Conservation (phyloP, 2,888 invertebrate species). For the Pseudococcus viburni region DNA sequence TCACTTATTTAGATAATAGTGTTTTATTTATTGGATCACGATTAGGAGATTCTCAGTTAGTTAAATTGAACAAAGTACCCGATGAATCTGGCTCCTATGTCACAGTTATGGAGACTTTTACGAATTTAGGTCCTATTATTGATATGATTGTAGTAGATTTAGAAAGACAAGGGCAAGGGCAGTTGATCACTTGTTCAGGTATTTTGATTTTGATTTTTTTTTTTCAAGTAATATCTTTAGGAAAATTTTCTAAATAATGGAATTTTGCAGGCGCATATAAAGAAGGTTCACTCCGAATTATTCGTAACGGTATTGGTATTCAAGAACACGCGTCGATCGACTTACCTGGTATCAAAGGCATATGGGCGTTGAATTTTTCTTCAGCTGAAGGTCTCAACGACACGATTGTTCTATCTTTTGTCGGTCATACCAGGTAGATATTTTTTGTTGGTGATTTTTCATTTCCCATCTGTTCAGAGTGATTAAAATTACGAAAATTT, state of each 20-base stretch:
- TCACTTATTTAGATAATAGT: conserved; percentile 98
- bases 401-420: conserved; percentile 93
- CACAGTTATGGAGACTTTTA: conserved; percentile 94
- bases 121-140: conserved; percentile 96
- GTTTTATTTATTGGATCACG: conserved; percentile 97
- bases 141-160: conserved; percentile 98
- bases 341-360: conserved; percentile 95
- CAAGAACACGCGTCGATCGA: conserved; percentile 98
- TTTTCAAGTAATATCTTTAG: not conserved
- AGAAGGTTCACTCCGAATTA: conserved; percentile 96
- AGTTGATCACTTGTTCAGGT: conserved; percentile 97
- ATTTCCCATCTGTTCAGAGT: not conserved
- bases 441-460: not conserved
- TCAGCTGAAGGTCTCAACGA: conserved; percentile 79
- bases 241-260: not conserved
- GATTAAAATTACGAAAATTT: conserved; percentile 65
- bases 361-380: conserved; percentile 92
- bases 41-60: conserved; percentile 95
- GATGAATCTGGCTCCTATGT: conserved; percentile 93
- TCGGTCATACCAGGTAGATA: conserved; percentile 91
- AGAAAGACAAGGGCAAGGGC: conserved; percentile 96
- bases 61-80: conserved; percentile 86
- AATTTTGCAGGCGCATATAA: conserved; percentile 84
- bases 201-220: conserved; percentile 64
- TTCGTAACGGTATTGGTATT: conserved; percentile 98